Percentiles rank a stretch among this genome's conserved stretches.
These are phyloP conservation scores for Myrmecobius fasciatus DNA, from an alignment of 2,113 vertebrate species.

Conservation along the genomic window DNA sequence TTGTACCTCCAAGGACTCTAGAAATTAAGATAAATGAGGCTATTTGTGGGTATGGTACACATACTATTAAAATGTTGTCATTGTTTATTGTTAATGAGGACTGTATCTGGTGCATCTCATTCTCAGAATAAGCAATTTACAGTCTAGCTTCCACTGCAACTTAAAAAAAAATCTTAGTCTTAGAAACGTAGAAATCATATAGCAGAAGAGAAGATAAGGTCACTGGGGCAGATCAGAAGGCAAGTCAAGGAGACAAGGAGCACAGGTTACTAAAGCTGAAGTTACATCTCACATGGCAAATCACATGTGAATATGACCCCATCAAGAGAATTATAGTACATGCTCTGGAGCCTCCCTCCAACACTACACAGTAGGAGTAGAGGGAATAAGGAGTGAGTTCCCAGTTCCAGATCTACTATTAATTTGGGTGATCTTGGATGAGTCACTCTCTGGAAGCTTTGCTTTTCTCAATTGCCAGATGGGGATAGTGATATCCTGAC, in stretches of 20 bases:
- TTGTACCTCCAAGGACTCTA: slow-evolving; percentile 54
- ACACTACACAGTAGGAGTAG: background rate
- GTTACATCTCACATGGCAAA: background rate
- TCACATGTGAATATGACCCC: background rate
- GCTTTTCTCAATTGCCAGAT: background rate
- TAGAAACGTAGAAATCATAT: background rate
- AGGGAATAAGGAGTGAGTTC: background rate
- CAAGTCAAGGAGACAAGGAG: background rate
- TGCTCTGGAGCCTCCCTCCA: background rate
- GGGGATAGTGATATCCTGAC: background rate
- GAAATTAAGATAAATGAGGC: slow-evolving; percentile 70
- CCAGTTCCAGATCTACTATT: background rate
- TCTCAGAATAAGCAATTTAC: slow-evolving; percentile 77
- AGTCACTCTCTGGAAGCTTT: background rate
- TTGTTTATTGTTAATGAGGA: slow-evolving; percentile 63
- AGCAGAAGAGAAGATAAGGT: background rate
- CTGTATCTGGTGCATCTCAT: slow-evolving; percentile 47
- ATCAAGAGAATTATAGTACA: background rate
- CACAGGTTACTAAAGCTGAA: background rate
- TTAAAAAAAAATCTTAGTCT: background rate
- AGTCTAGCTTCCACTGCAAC: slow-evolving; percentile 15
- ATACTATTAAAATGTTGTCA: slow-evolving; percentile 56
- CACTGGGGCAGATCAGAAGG: background rate
- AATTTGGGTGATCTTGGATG: background rate
- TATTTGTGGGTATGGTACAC: slow-evolving; percentile 56